Base-by-base conservation (phyloP, 2,113 vertebrate genomes). In the Australoheros scitulus region DNA sequence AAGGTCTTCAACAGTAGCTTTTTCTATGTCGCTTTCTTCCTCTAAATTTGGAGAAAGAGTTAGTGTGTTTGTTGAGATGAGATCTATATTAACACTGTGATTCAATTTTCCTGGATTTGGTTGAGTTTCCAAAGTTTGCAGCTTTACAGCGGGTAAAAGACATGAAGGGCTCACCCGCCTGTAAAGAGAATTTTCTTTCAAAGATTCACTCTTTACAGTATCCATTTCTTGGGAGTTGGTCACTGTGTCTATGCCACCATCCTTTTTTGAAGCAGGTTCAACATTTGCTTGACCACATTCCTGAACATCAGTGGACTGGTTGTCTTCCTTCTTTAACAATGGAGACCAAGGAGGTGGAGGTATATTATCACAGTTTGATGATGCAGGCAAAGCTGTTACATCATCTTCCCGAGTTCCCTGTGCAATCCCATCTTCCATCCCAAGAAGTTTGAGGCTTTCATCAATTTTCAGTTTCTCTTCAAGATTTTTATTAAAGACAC, bases 181-280 rank as follows among this genome's bases (percentile, higher is more conserved):
- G 57, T 88, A 92, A 9, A 79, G 11, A 11, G 59, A 84, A 77
- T 64, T 89, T 76, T 84, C 76, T 29, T 83, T 63, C 9, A 86
- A 11, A 78, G 76, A n/a, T 18, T 87, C 22, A 61, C 14, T 61
- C 29, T 76, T 65, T 7, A 77, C 10, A 26, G 47, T 77, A 6
- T 50, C 36, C 5, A 18, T 79, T 22, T 83, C 77, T 68, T 55
- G 11, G 11, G 36, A 60, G 22, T 17, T 60, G 10, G 61, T 76
- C 11, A 43, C 2, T 3, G 22, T 60, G 18, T 85, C 79, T 2
- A 5, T 14, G 29, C 74, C 61, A 70, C 7, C 20, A 38, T 87
- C 24, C 2, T 36, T 60, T 81, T 60, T 57, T 43, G 43, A 70
- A 22, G 38, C 7, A 29, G 52, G 70, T 80, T 56, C 29, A 70